Evolutionary conservation across 2,888 invertebrate genomes (phyloP), one percentile per base, ranked within the genome.

Genomic region (Cataglyphis rosenhaueri): DNA sequence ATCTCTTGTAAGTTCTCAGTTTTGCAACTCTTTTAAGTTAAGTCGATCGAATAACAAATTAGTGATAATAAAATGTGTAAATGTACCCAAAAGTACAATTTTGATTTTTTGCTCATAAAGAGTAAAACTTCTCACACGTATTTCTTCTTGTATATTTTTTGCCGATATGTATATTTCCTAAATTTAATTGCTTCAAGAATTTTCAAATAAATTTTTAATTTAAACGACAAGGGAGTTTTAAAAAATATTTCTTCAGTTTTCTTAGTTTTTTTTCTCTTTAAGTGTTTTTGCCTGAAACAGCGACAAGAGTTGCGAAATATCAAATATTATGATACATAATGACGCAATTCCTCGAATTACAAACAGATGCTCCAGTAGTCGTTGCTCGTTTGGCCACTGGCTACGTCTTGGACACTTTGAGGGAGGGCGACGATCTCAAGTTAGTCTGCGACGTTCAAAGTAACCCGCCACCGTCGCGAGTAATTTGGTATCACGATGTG

Each of bases 401-500:
- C 66, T 95, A 96, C 91, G 96, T 96, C 21, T 96, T 96, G 92
- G 96, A 96, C 92, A 96, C 96, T 38, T 95, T 96, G 86, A 95
- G 96, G 86, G 98, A 98, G 95, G 97, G 97, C 66, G 97, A 97
- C 89, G 97, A 97, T 90, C 96, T 98, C 73, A 97, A 96, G 91
- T 95, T 98, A 76, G 96, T 97, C 76, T 98, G 98, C 93, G 97
- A 97, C 87, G 97, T 97, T 38, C 96, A 97, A 87, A 97, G 98
- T 62, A 96, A 97, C 85, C 98, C 98, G 15, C 96, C 96, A 62
- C 96, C 97, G 15, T 96, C 96, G 87, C 96, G 96, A 91, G 97
- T 97, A 93, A 96, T 96, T 73, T 98, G 98, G 96, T 97, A 97
- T 93, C 97, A 97, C 94, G 96, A 97, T 95, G 98, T 98, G 95